Base-by-base conservation (phyloP, 2,888 invertebrate genomes). In the Spisula solida region DNA sequence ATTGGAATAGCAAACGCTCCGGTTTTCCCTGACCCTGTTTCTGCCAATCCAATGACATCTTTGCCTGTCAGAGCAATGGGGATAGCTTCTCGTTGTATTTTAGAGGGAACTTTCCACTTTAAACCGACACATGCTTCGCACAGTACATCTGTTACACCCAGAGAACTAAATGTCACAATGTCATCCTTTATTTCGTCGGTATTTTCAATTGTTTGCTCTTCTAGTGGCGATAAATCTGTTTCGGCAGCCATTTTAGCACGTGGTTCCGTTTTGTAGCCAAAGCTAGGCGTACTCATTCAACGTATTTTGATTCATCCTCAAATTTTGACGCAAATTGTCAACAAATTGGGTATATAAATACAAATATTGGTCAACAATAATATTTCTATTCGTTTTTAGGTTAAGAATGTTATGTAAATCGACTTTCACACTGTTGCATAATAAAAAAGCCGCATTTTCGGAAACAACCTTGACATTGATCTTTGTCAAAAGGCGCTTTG, bases 1-100 rank as follows among this genome's bases (percentile, higher is more conserved):
- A 99, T 99, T 0, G 99, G 99, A 90, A 99, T 96, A 0, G 99
- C 99, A 97, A 99, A 99, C 0, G 99, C 99, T 8, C 98, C 99
- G 0, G 99, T 99, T 97, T 99, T 99, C 1, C 99, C 99, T 0
- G 99, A 99, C 0, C 99, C 99, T 0, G 98, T 98, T 96, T 98
- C 98, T n/a, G 98, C 98, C 95, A 97, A 97, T 93, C 97, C 98
- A 93, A 98, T 98, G 0, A 98, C 97, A 96, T 98, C 98, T 88
- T 88, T 98, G 96, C 99, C 99, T 97, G 98, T 97, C 66, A 99
- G 96, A 0, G 99, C 98, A 1, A 99, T 97, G 0, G 99, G 99
- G 94, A 99, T 98, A 0, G 99, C 97, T 97, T 99, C 99, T 90
- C 97, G 98, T 96, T 99, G 99, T 95, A 99, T 99, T 97, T 98